Base-by-base conservation (phyloP, 1,140 invertebrate genomes). In the Chionoecetes opilio region DNA sequence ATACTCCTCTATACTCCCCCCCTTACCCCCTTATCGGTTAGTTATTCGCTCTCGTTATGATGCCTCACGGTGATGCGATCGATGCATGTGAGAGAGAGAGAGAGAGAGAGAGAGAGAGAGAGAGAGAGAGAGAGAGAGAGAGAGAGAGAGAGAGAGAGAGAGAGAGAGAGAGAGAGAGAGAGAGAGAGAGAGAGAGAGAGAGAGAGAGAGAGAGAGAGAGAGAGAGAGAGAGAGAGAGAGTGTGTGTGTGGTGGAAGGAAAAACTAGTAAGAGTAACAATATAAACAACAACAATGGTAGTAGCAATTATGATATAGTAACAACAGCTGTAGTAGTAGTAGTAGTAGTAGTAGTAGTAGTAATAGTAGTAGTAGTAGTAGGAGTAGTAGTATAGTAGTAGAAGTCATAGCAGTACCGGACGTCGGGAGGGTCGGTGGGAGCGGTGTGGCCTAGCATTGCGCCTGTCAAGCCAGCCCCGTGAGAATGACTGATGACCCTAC, bases 401-500 rank as follows among this genome's bases (percentile, higher is more conserved):
- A 14, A 3, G 37, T 41, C 8, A 26, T 31, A 46, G 11, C 17
- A 38, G 46, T 31, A 41, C 26, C 31, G 37, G 75, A 93, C 75
- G 82, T 38, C 32, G 92, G 35, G 82, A 85, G 63, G 63, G 37
- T 35, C 29, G 32, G 91, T 32, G 92, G 75, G 84, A 41, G 31
- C 86, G 32, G 26, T 35, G 17, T 26, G 88, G 86, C 63, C 93
- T 94, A 94, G 93, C 93, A 94, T 94, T 94, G 86, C 93, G 93
- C 53, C 93, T 94, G 93, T 94, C 93, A 94, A 84, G 35, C 87
- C 35, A 41, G 53, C 86, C 53, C 93, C 93, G 93, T 84, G 93
- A 94, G 93, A 94, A 94, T 94, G 93, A 94, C 87, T 94, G 93
- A 94, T 94, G 93, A 94, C 93, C 93, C 41, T n/a, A 82, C 14